A percentile compares a stretch with the other conserved stretches of the same genome.
phyloP scores from a whole-genome alignment of 37 sponge, comb jelly and placozoan species.

The Beroe ovata region DNA sequence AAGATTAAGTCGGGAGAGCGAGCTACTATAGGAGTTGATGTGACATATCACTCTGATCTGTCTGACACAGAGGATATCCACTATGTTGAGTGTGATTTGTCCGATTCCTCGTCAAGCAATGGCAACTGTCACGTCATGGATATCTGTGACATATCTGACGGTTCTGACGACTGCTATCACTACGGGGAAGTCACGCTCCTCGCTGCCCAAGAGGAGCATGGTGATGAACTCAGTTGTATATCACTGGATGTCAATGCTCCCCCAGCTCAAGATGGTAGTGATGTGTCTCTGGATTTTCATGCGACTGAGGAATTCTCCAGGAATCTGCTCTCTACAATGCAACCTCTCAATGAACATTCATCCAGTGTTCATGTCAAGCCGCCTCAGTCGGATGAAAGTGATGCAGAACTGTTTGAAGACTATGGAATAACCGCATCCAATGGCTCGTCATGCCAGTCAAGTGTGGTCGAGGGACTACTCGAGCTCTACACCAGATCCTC shows the following conservation, averaged over 20 bases:
- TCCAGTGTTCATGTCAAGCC: background rate
- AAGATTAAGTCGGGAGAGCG: background rate
- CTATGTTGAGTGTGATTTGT: conserved; percentile 40
- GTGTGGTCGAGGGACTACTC: conserved; percentile 3
- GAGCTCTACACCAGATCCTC: background rate
- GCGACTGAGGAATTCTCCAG: background rate
- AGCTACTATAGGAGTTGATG: conserved; percentile 21
- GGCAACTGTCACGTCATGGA: background rate
- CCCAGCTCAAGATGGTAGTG: background rate
- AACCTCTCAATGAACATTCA: too few species aligned
- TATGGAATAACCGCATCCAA: too few species aligned
- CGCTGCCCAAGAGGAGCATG: background rate
- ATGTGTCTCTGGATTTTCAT: background rate
- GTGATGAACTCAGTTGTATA: background rate
- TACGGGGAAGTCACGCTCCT: background rate
- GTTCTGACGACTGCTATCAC: background rate
- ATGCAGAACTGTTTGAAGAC: too few species aligned
- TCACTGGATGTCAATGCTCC: background rate
- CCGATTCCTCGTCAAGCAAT: background rate
- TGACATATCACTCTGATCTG: conserved; percentile 38
- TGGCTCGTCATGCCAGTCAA: background rate
- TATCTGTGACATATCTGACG: background rate
- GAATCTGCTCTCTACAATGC: background rate
- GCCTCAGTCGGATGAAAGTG: background rate
- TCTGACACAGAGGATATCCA: conserved; percentile 52